A percentile compares a stretch with the other conserved stretches of the same genome.
These are phyloP conservation scores for Toxostoma redivivum DNA, from an alignment of 2,113 vertebrate species.

Conservation along the genomic window DNA sequence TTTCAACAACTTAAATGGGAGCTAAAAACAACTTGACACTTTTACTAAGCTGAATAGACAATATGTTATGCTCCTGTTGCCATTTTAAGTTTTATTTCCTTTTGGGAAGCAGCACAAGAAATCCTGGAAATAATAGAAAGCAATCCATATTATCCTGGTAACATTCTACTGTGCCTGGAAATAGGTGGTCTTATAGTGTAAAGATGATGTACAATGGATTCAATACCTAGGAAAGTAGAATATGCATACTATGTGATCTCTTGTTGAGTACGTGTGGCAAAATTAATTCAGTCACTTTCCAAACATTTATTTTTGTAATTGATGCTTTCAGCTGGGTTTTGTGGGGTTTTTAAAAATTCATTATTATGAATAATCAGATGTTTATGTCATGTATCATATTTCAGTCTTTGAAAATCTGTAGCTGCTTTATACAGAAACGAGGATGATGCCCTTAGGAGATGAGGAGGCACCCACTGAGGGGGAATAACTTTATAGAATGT, in stretches of 20 bases:
- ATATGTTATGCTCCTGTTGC: background rate
- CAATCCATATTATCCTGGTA: background rate
- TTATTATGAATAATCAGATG: background rate
- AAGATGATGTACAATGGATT: background rate
- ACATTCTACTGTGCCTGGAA: background rate
- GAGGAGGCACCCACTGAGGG: background rate
- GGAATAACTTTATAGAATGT: background rate
- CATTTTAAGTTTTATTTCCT: background rate
- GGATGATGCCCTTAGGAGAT: background rate
- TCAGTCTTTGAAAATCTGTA: background rate
- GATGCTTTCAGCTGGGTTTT: background rate
- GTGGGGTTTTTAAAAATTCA: background rate
- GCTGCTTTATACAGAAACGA: background rate
- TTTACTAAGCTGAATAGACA: background rate
- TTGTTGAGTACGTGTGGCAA: background rate
- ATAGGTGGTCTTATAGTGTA: background rate
- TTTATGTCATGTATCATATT: background rate
- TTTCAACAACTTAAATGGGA: background rate
- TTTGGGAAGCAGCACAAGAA: background rate
- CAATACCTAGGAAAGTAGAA: background rate
- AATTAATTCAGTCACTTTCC: background rate
- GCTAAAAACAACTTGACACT: background rate
- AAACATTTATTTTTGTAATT: background rate
- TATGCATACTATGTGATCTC: rapidly evolving
- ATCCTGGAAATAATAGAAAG: background rate